Evolutionary conservation across 2,888 invertebrate species (phyloP).

Genomic region (Colletes collaris): DNA sequence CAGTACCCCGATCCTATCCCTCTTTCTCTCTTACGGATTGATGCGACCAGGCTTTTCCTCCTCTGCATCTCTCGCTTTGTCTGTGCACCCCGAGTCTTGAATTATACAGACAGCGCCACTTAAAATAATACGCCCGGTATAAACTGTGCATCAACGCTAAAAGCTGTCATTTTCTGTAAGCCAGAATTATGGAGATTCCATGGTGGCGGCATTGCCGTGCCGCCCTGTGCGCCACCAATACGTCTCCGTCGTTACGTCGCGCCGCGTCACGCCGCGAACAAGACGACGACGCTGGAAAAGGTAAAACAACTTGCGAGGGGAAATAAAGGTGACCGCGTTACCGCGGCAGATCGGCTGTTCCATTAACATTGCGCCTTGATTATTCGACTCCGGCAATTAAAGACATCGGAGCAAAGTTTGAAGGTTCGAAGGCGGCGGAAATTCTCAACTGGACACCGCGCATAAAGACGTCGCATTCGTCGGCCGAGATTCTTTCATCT

Average conservation of each 20-base stretch:
- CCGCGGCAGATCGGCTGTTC: conserved; percentile 2
- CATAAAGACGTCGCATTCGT: no score
- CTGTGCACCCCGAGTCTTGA: conserved; percentile 71
- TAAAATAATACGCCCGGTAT: conserved; percentile 82
- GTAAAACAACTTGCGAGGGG: conserved; percentile 22
- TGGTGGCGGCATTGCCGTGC: conserved; percentile 58
- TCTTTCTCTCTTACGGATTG: conserved; percentile 36
- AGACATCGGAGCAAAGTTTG: conserved; percentile 10
- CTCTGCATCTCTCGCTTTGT: conserved; percentile 37
- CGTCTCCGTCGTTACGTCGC: conserved; percentile 55
- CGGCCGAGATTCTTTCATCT: conserved; percentile 47
- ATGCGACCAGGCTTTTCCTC: conserved; percentile 27
- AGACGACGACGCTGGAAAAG: conserved; percentile 56
- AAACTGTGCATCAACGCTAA: conserved; percentile 82
- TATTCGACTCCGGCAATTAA: conserved; percentile 64
- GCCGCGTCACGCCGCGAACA: conserved; percentile 2
- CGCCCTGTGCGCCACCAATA: conserved; percentile 32
- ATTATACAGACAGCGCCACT: conserved; percentile 80
- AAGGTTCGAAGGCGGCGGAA: no score
- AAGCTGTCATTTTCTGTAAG: conserved; percentile 82
- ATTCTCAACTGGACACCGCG: no score
- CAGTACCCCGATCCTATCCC: conserved; percentile 32
- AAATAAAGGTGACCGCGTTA: conserved; percentile 25
- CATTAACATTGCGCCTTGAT: conserved; percentile 64
- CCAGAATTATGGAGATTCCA: conserved; percentile 82